Conservation (phyloP, 2,797 vertebrate species). For the Allochrocebus solatus region DNA sequence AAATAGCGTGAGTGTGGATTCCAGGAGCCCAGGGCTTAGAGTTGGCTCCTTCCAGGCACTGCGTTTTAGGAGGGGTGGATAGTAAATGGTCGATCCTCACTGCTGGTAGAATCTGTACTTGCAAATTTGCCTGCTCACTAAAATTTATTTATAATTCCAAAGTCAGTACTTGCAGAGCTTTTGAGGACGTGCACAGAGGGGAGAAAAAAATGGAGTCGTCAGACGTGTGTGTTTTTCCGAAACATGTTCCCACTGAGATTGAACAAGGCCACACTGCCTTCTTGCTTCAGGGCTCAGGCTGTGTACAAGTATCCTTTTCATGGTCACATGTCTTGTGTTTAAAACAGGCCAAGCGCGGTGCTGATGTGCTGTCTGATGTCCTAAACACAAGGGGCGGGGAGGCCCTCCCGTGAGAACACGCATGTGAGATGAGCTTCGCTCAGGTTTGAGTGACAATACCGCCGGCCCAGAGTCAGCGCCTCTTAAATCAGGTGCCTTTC, state of each 20-base stretch:
- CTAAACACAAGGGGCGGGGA: neutral
- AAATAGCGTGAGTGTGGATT: neutral
- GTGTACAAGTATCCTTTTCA: no score
- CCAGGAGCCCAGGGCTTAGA: neutral
- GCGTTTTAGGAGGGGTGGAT: neutral
- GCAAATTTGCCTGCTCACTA: neutral
- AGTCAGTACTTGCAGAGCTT: neutral
- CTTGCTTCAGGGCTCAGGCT: neutral
- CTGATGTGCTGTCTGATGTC: neutral
- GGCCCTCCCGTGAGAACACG: accelerated
- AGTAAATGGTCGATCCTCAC: neutral
- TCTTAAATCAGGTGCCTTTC: neutral
- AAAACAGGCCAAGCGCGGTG: neutral
- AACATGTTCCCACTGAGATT: neutral
- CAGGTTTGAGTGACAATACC: neutral
- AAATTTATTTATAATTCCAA: neutral
- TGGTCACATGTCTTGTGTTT: neutral
- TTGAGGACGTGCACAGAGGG: neutral
- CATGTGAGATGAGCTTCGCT: neutral
- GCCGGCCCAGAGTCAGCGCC: neutral
- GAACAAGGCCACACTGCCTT: neutral
- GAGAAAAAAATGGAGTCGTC: neutral
- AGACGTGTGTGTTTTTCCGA: neutral
- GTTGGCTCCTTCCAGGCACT: neutral
- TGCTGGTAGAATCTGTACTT: neutral